Evolutionary conservation across 2,888 invertebrate species (phyloP), one percentile per base, ranked within the genome.

Genomic region (Drosophila neutralis): DNA sequence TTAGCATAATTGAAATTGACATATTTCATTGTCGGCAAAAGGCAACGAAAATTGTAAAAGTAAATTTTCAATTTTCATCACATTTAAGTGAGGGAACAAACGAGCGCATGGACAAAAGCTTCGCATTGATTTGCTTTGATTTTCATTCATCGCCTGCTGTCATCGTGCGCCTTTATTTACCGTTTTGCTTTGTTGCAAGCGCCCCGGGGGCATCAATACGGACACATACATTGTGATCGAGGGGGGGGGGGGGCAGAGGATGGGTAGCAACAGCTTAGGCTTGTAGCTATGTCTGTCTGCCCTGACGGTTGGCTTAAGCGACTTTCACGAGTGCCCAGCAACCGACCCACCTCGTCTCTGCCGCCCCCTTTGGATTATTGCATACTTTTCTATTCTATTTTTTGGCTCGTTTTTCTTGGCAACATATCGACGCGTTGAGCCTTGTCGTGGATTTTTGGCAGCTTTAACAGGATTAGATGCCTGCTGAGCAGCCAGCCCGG

Each of bases 401-500:
- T 49, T 29, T 65, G 42, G 53, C 45, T 38, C 58, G 58, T 66
- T 57, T 57, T 51, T 15, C 21, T 31, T 6, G 49, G 49, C 64
- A 56, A 58, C 69, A 54, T 58, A 61, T 53, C 66, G 68, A 74
- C 68, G 87, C 87, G 76, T 73, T 72, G 85, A 79, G 85, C 77
- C 82, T 69, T 77, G 76, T 57, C 71, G 74, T 76, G 74, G 86
- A 89, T 84, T 89, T 90, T 82, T 81, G 83, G 87, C 89, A 87
- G 91, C 87, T 89, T 84, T 87, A 82, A 85, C 80, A 76, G 91
- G 90, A 91, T 91, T 91, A 87, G 82, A 60, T 70, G 73, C 73
- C 81, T 73, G 78, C 69, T 73, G 85, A 63, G 73, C 54, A 57
- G 67, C 66, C 70, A 59, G 61, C 54, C 15, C 54, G 45, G 52